Conservation (phyloP, 2,888 invertebrate species). For the Orchesellides sinensis region DNA sequence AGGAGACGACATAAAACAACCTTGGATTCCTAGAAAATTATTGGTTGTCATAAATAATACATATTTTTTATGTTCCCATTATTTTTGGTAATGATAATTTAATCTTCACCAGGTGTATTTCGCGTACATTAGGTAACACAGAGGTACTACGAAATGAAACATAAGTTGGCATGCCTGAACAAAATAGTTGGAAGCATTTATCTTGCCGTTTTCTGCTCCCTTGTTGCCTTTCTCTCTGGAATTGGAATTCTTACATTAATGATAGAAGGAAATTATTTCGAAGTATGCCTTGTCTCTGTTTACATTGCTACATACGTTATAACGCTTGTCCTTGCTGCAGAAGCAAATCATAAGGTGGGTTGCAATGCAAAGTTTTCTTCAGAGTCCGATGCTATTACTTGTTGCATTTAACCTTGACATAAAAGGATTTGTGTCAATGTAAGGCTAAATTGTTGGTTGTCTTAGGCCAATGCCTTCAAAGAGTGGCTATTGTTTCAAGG, state of each 20-base stretch:
- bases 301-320: background rate
- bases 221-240: background rate
- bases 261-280: background rate
- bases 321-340: background rate
- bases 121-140: background rate
- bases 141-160: slow-evolving; percentile 2
- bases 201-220: background rate
- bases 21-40: background rate
- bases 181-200: background rate
- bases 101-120: background rate
- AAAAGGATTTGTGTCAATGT: background rate
- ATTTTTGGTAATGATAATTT: background rate
- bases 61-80: background rate
- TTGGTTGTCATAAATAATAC: background rate
- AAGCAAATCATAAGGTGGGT: background rate
- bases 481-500: background rate
- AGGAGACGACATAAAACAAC: too few relatives aligned
- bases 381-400: background rate
- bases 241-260: background rate
- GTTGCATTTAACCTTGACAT: background rate
- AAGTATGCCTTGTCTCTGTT: background rate
- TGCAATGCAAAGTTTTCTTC: background rate
- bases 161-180: background rate
- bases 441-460: too few relatives aligned
- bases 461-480: background rate